A percentile compares a stretch with the other conserved stretches of the same genome.
phyloP scores from a whole-genome alignment of 1,140 invertebrate genomes.

The Hylaeus volcanicus region DNA sequence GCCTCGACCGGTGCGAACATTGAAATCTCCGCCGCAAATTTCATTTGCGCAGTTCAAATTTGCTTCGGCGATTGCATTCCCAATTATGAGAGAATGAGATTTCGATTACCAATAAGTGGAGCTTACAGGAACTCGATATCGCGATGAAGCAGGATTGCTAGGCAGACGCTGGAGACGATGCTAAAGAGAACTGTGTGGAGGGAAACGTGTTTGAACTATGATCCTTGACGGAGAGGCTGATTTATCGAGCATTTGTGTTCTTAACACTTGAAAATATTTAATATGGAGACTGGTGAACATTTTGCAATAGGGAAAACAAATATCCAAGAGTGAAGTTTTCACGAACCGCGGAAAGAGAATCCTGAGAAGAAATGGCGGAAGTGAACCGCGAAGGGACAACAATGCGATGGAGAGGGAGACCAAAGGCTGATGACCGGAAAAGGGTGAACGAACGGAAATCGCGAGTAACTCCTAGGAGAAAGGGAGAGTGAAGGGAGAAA shows the following conservation, averaged over 20 bases:
- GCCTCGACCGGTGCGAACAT: neutral
- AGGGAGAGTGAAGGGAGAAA: constrained; percentile 36
- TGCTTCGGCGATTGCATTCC: constrained; percentile 1
- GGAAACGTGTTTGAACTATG: neutral
- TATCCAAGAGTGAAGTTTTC: constrained; percentile 1
- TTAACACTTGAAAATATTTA: no score
- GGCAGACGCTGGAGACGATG: neutral
- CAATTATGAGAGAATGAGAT: constrained; percentile 17
- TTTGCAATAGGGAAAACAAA: no score
- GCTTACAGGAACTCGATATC: constrained; percentile 1
- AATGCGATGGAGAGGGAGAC: constrained; percentile 66
- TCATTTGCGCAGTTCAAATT: neutral
- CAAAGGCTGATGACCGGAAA: constrained; percentile 75
- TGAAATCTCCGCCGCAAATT: neutral
- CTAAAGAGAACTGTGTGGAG: neutral
- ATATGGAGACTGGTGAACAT: no score
- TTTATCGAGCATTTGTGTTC: no score
- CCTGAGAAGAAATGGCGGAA: constrained; percentile 61
- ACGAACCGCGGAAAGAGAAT: constrained; percentile 38
- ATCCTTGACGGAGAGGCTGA: neutral
- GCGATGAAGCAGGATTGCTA: neutral
- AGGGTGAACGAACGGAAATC: constrained; percentile 77
- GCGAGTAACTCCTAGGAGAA: constrained; percentile 54
- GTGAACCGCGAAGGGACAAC: constrained; percentile 58
- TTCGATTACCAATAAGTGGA: constrained; percentile 19